Base-by-base conservation (phyloP, 2,797 vertebrate genomes). In the Menidia menidia region DNA sequence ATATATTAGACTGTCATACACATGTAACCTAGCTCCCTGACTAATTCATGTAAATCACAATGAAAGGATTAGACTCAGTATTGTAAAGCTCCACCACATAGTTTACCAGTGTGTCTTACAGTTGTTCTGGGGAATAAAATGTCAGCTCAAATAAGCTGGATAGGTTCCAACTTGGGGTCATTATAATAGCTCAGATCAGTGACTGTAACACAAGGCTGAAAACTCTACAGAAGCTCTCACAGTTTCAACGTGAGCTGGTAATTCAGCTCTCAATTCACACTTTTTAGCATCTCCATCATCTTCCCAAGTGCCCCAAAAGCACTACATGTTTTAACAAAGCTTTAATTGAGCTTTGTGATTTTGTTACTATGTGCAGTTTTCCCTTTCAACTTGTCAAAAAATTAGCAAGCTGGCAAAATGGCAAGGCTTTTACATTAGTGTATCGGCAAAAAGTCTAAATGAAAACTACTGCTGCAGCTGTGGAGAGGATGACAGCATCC, bases 81-180 rank as follows among this genome's bases (percentile, higher is more conserved):
- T 59, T 77, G 62, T 65, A 67, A 68, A 69, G 48, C 68, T 62
- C 54, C 45, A 52, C 58, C 30, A 31, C 48, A 60, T 56, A 60
- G 25, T 25, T 33, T 41, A 41, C 48, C 19, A 44, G 12, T 58
- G 52, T 59, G 62, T 63, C 59, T 64, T 62, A 56, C 64, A 68
- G 69, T 68, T 47, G 43, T 72, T 75, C 55, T 7, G 33, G 58
- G 16, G 71, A 74, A 68, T 73, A 43, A 65, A 73, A 84, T 73
- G 63, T 58, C 42, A 64, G n/a, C 32, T 50, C 18, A 16, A 64
- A 48, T 63, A 35, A 59, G 61, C 52, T 83, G 52, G 48, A 70
- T 56, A 50, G 44, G 77, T 83, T 86, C 66, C 55, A 90, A 82
- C 68, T 78, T 75, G 89, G 91, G 84, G 91, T 91, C 87, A 87